phyloP scores from a whole-genome alignment of 2,797 vertebrate species.

The Oryzias sinensis region DNA sequence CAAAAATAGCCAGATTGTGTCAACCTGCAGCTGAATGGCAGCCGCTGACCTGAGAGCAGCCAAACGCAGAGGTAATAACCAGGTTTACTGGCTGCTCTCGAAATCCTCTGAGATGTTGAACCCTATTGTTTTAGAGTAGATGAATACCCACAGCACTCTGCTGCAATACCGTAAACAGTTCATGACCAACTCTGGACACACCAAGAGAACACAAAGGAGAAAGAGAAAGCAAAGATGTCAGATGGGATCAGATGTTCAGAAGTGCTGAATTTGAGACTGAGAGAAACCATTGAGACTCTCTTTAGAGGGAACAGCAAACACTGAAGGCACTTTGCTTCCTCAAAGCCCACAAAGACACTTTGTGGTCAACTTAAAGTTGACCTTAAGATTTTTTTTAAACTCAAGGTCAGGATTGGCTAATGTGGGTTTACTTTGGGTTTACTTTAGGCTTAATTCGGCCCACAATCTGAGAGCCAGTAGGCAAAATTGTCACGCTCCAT shows the following conservation, averaged over 20 bases:
- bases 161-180: conserved; percentile 10
- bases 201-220: conserved; percentile 13
- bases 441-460: no score
- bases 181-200: conserved; percentile 4
- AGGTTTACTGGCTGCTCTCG: conserved; percentile 38
- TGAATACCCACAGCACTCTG: conserved; percentile 47
- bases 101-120: conserved; percentile 38
- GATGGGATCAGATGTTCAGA: conserved; percentile 42
- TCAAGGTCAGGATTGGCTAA: no score
- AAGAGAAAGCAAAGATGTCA: conserved; percentile 6
- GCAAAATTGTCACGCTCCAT: no score
- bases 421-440: no score
- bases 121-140: conserved; percentile 44
- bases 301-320: conserved; percentile 62
- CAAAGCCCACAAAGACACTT: conserved; percentile 39
- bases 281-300: conserved; percentile 30
- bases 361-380: conserved; percentile 15
- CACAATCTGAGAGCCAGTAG: no score
- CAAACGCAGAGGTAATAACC: conserved; percentile 64
- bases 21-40: conserved; percentile 31
- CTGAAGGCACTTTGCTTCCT: conserved; percentile 48
- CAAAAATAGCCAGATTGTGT: conserved; percentile 50
- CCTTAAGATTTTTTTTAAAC: neutral
- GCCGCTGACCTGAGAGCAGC: conserved; percentile 44
- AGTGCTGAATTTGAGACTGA: conserved; percentile 36